Evolutionary conservation across 2,797 vertebrate genomes (phyloP).

Genomic region (Phrynocephalus forsythii): DNA sequence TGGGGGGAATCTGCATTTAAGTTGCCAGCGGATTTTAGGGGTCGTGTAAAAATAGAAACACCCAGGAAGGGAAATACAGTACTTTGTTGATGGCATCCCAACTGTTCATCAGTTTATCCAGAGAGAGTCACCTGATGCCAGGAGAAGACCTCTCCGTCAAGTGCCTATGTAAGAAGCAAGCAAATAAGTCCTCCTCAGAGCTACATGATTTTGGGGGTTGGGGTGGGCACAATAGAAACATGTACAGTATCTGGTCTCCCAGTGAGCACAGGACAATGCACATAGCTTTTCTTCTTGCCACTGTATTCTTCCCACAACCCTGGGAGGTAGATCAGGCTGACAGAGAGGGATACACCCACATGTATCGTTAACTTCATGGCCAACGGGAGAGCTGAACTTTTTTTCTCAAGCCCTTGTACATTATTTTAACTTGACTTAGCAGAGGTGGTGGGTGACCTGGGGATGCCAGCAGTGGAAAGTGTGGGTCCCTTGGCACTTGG

Average conservation of each 20-base stretch:
- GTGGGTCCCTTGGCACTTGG: neutral
- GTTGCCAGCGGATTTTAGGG: too few species aligned
- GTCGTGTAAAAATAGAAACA: neutral
- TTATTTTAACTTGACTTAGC: neutral
- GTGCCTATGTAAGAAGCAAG: too few species aligned
- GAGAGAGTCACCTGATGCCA: neutral
- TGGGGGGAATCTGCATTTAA: too few species aligned
- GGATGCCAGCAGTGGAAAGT: neutral
- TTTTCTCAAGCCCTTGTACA: neutral
- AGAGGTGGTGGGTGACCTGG: neutral
- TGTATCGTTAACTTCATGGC: neutral
- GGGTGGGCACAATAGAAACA: too few species aligned
- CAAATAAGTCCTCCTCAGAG: too few species aligned
- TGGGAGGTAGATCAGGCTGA: too few species aligned
- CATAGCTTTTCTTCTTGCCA: too few species aligned
- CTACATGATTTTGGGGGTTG: too few species aligned
- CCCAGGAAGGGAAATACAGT: neutral
- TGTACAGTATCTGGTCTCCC: too few species aligned
- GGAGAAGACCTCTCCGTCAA: neutral
- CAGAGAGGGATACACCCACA: too few species aligned
- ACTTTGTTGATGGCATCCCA: neutral
- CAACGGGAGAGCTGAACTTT: neutral
- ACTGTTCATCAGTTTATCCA: neutral
- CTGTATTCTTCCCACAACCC: too few species aligned
- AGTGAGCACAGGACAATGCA: too few species aligned